Base-by-base conservation (phyloP, 2,888 invertebrate genomes). In the Monochamus alternatus region DNA sequence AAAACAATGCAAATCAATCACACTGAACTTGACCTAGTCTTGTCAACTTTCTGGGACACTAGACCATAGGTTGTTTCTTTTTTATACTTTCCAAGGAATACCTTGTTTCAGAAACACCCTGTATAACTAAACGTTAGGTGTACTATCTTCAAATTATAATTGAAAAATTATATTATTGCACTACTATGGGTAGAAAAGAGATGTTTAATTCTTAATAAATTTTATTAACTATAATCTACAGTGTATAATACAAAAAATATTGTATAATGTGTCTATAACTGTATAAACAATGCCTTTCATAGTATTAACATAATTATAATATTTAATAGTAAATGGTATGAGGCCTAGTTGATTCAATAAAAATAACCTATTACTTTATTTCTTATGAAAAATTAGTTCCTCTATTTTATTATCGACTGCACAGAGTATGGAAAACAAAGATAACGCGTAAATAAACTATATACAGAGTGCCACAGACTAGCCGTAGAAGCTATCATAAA, bases 221-320 rank as follows among this genome's bases (percentile, higher is more conserved):
- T 82, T 81, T 81, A 81, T 80, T 81, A 79, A 82, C 81, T 81
- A 78, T 76, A 81, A 79, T 75, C 84, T 84, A 83, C 78, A 84
- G 87, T 87, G 87, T 88, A 88, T 88, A 86, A 87, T 87, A 88
- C 88, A 88, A 88, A 88, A 88, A 87, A 87, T 87, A 88, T 87
- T 83, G 84, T 84, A 83, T 84, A 85, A 84, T 84, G 84, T 84
- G 83, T 83, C 81, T 84, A 83, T 81, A 83, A 84, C 80, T 83
- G 82, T 85, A 87, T 85, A 87, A 87, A 87, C 87, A 87, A 87
- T 85, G 84, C 84, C 82, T 82, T 81, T 83, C 70, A 80, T 66
- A 78, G 68, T 75, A 78, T 78, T 77, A 82, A 81, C 80, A 80
- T 77, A 81, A 80, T 74, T 77, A 81, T 79, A 81, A 69, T 76